phyloP scores from a whole-genome alignment of 2,797 vertebrate genomes.

The Furcifer pardalis region DNA sequence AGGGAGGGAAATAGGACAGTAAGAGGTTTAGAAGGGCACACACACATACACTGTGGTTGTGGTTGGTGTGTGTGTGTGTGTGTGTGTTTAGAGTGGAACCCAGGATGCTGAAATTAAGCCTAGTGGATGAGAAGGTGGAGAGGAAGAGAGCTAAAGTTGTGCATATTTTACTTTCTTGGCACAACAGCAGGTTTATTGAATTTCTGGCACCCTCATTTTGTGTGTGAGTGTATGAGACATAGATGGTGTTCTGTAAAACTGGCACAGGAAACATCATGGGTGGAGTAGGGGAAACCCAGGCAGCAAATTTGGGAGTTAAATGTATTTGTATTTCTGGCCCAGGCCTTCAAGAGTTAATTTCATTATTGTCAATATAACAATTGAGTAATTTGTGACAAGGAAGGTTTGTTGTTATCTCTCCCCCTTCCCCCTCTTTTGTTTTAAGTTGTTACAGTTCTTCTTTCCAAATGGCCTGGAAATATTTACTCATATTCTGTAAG shows the following conservation, averaged over 20 bases:
- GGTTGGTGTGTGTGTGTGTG: too few species aligned
- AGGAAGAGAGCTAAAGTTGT: background rate
- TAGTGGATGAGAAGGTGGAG: background rate
- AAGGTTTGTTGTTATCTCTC: background rate
- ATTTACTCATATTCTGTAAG: background rate
- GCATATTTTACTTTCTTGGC: background rate
- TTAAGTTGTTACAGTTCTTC: background rate
- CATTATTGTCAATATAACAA: background rate
- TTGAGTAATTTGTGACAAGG: background rate
- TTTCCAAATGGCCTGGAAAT: constrained; percentile 16
- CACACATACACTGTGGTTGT: too few species aligned
- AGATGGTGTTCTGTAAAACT: background rate
- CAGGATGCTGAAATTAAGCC: background rate
- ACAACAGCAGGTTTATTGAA: background rate
- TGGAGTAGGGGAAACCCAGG: background rate
- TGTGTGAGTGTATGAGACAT: background rate
- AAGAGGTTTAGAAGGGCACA: background rate
- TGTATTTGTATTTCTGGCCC: background rate
- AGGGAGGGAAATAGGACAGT: background rate
- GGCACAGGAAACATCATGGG: background rate
- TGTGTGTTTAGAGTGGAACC: too few species aligned
- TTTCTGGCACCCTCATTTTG: background rate
- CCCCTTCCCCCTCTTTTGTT: background rate
- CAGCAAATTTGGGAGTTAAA: background rate
- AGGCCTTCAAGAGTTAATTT: background rate